These are phyloP conservation scores for Helicorthomorpha holstii DNA, from an alignment of 1,140 invertebrate genomes.

Conservation along the genomic window DNA sequence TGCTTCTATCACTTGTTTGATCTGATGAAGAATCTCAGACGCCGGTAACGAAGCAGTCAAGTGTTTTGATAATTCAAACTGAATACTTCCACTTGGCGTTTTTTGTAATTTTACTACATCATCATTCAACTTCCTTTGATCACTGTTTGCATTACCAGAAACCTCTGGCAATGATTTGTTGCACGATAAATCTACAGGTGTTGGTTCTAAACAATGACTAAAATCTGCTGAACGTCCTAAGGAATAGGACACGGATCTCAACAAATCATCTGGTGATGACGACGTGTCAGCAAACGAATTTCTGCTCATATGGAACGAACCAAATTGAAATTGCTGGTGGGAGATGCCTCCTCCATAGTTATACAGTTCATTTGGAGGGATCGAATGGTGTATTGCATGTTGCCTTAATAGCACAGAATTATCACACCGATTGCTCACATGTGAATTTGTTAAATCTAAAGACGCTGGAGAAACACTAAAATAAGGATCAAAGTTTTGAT, in stretches of 20 bases:
- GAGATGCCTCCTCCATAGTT: slow-evolving; percentile 15
- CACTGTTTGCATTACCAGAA: background rate
- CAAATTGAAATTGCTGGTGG: background rate
- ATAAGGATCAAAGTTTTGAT: background rate
- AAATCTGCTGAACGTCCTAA: slow-evolving; percentile 1
- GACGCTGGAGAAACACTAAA: slow-evolving; percentile 11
- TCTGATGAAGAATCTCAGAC: slow-evolving; percentile 55
- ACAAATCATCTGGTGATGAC: background rate
- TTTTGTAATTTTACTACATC: slow-evolving; percentile 21
- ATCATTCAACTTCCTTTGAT: background rate
- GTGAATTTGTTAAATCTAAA: slow-evolving; percentile 11
- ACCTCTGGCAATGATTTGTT: background rate
- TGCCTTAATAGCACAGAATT: slow-evolving; percentile 4
- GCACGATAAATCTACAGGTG: background rate
- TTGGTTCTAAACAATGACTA: slow-evolving; percentile 8
- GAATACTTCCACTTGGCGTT: slow-evolving; percentile 30
- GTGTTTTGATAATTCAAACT: slow-evolving; percentile 51
- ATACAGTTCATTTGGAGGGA: slow-evolving; percentile 31
- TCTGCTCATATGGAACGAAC: background rate
- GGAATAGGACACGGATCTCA: background rate
- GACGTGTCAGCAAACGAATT: background rate
- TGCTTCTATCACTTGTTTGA: slow-evolving; percentile 63
- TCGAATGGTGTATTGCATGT: slow-evolving; percentile 10
- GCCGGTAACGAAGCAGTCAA: slow-evolving; percentile 58
- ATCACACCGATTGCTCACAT: slow-evolving; percentile 7